A percentile compares a stretch with the other conserved stretches of the same genome.
Evolutionary conservation across 2,113 vertebrate species (phyloP).

Genomic region (Martes martes): DNA sequence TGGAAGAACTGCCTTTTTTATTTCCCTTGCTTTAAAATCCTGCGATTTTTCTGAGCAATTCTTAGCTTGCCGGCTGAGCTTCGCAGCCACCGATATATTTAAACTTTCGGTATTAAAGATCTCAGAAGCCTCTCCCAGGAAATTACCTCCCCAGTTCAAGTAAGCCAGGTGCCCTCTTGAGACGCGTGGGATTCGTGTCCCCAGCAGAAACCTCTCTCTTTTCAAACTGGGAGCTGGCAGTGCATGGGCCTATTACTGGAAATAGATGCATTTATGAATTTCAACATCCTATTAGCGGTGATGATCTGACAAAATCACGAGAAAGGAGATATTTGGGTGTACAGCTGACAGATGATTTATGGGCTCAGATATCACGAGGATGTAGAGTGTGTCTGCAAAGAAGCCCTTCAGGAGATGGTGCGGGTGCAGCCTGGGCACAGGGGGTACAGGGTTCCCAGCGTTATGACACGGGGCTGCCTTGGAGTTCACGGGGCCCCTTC

Average conservation of each 20-base stretch:
- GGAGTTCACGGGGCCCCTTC: not conserved
- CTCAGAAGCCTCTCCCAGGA: slow-evolving; percentile 58
- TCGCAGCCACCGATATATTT: slow-evolving; percentile 47
- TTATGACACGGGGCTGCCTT: not conserved
- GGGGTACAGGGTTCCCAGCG: not conserved
- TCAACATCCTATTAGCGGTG: slow-evolving; percentile 56
- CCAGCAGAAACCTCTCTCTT: slow-evolving; percentile 38
- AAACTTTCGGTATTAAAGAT: slow-evolving; percentile 44
- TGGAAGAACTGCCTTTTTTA: not conserved
- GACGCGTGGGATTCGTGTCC: not conserved
- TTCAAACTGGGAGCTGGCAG: slow-evolving; percentile 36
- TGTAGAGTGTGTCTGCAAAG: not conserved
- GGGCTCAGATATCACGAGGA: not conserved
- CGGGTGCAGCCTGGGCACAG: not conserved
- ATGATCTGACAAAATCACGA: slow-evolving; percentile 62
- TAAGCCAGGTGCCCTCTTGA: slow-evolving; percentile 62
- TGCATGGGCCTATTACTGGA: slow-evolving; percentile 19
- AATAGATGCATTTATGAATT: slow-evolving; percentile 65
- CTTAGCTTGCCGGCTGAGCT: slow-evolving; percentile 41
- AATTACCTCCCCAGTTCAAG: slow-evolving; percentile 54
- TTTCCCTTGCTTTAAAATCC: slow-evolving; percentile 47
- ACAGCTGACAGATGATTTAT: slow-evolving; percentile 61
- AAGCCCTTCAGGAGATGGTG: not conserved
- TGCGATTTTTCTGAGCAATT: slow-evolving; percentile 57
- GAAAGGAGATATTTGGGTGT: slow-evolving; percentile 63